Evolutionary conservation across 2,797 vertebrate genomes (phyloP), one percentile per base, ranked within the genome.

Genomic region (Acanthopagrus latus): DNA sequence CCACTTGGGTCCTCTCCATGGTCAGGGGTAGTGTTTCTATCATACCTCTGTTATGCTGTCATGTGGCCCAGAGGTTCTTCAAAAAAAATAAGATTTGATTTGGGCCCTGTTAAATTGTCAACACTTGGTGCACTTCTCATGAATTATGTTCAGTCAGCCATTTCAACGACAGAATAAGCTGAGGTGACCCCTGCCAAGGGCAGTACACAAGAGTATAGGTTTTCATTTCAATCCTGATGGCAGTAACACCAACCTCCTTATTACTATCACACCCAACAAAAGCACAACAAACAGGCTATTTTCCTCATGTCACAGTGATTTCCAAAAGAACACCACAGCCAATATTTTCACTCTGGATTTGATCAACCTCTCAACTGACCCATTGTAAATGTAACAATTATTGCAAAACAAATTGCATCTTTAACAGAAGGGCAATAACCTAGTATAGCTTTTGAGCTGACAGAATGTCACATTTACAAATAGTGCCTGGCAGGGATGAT

Each of bases 131-230:
- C 47, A 70, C 21, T 16, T 67, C 63, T 78, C 77, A 80, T 79
- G 74, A 85, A 84, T 86, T 74, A 25, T 4, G 27, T 71, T 82
- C 82, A 77, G 72, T 81, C 78, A 81, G 59, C 72, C 84, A 83
- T 84, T 83, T 81, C 75, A 65, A 77, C 51, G 73, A 72, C 55
- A 80, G 51, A 74, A 68, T 76, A 76, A 78, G 59, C 64, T 44
- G 38, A 70, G 62, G 73, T 80, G 86, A 85, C 74, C 67, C 64
- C 71, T 81, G 54, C 67, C 81, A 78, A 77, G 55, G 21, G 55
- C 12, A 59, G 66, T 20, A 60, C 75, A 72, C 63, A 52, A 63
- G 60, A 71, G 59, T 63, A 43, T 59, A 74, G 20, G 68, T 70
- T 85, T 75, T 29, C 33, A 68, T 78, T 87, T 74, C 71, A 51